A percentile compares a stretch with the other conserved stretches of the same genome.
phyloP scores from a whole-genome alignment of 2,797 vertebrate species.

The Falco peregrinus region DNA sequence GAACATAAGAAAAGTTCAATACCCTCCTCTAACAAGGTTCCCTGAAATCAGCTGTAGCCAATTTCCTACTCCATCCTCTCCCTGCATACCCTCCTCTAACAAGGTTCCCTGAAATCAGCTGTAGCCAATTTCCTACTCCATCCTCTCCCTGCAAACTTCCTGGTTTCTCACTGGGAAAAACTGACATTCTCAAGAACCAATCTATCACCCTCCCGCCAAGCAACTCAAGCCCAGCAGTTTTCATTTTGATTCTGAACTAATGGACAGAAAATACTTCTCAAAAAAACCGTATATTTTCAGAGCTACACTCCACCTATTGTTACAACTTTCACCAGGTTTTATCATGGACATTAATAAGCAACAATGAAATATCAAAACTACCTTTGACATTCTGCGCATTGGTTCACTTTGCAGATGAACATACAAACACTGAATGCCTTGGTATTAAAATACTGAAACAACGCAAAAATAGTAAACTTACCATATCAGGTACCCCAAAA shows the following conservation, averaged over 20 bases:
- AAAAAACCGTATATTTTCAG: background rate
- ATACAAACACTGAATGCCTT: background rate
- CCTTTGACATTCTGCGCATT: background rate
- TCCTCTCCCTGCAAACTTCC: background rate
- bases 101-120: background rate
- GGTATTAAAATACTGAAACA: background rate
- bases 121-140: background rate
- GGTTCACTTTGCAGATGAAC: background rate
- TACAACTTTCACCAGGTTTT: background rate
- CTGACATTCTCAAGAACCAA: background rate
- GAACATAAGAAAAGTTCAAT: background rate
- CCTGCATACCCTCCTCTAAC: background rate
- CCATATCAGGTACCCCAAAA: slow-evolving; percentile 98
- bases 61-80: background rate
- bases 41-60: background rate
- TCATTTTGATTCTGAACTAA: background rate
- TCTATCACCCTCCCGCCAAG: background rate
- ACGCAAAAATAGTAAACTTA: slow-evolving; percentile 70
- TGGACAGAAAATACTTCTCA: background rate
- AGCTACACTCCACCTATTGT: background rate
- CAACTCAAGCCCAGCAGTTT: background rate
- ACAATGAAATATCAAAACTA: background rate
- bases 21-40: background rate
- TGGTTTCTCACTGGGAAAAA: background rate
- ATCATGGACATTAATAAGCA: background rate